Conservation (phyloP, 2,888 invertebrate species). For the Drosophila borborema region DNA sequence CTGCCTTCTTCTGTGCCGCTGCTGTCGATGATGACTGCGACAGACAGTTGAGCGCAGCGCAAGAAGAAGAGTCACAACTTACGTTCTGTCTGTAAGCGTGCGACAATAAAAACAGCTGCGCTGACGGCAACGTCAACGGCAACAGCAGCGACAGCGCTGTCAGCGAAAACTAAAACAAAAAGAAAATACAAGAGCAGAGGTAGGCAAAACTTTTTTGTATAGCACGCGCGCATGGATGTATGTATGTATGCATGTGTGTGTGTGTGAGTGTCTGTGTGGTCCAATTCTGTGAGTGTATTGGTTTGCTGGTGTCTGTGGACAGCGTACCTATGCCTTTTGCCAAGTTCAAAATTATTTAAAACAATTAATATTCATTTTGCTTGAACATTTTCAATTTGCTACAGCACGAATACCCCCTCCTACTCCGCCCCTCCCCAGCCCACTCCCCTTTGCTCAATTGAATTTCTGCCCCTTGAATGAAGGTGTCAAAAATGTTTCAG, state of each 20-base stretch:
- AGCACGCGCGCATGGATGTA: conserved; percentile 10
- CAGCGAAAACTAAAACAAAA: conserved; percentile 27
- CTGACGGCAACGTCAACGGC: conserved; percentile 30
- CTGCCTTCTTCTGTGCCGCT: conserved; percentile 12
- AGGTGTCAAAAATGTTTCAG: conserved; percentile 69
- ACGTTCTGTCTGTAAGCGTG: conserved; percentile 42
- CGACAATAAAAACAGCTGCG: conserved; percentile 72
- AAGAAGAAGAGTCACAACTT: conserved; percentile 32
- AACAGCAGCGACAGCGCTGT: conserved; percentile 17
- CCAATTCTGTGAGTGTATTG: conserved; percentile 9
- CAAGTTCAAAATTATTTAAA: conserved; percentile 83
- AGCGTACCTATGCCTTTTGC: conserved; percentile 66
- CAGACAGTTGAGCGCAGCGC: conserved; percentile 37
- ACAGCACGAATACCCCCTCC: conserved; percentile 9
- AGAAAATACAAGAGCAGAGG: conserved; percentile 10
- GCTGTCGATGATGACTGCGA: conserved; percentile 66
- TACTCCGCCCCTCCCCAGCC: background rate
- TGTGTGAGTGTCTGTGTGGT: background rate
- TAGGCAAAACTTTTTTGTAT: conserved; percentile 23
- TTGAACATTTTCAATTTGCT: conserved; percentile 65
- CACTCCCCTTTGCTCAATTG: background rate
- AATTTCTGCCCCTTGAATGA: conserved; percentile 17
- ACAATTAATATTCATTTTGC: conserved; percentile 80
- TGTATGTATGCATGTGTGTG: conserved; percentile 12
- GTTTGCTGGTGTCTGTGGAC: conserved; percentile 8